Base-by-base conservation (phyloP, 2,113 vertebrate species). In the Trinectes maculatus region DNA sequence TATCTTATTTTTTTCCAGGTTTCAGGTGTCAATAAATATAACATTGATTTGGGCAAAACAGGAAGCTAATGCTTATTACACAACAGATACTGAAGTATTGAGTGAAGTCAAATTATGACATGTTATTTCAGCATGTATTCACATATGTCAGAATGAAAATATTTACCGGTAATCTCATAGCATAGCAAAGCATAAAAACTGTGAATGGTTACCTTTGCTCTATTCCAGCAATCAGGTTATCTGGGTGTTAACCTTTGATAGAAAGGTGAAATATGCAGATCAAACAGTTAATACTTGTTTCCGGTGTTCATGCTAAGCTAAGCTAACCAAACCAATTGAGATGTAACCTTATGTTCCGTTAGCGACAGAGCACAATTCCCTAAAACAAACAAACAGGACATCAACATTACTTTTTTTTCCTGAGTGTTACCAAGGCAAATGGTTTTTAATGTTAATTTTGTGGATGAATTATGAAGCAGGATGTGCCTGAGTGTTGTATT, bases 401-500 rank as follows among this genome's bases (percentile, higher is more conserved):
- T 42, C 42, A 46, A 71, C 34, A 75, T 60, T 65, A 28, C 67
- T 82, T 73, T 81, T 71, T 87, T 90, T 90, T 86, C 84, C 72
- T 65, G 43, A 53, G 63, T 77, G 69, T 80, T 68, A 47, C 68
- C 12, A 26, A 62, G 42, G 39, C 22, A 44, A 67, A 70, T 72
- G 58, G 76, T 81, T 89, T 71, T 67, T 33, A 71, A 67, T 56
- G 49, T 53, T 66, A 11, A 46, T 73, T 82, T 65, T 71, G 36
- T 62, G 60, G 59, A 71, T 72, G 52, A 43, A 69, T 74, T 29
- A 46, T 62, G 51, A 62, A 57, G 71, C 61, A 47, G 71, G 64
- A 76, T 66, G 42, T 10, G 60, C 44, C 63, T 65, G 51, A 71
- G 62, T 84, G 73, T n/a, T 74, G 58, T 71, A 67, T 81, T 68